Base-by-base conservation (phyloP, 2,113 vertebrate species). In the Serranochromis macrocephalus region DNA sequence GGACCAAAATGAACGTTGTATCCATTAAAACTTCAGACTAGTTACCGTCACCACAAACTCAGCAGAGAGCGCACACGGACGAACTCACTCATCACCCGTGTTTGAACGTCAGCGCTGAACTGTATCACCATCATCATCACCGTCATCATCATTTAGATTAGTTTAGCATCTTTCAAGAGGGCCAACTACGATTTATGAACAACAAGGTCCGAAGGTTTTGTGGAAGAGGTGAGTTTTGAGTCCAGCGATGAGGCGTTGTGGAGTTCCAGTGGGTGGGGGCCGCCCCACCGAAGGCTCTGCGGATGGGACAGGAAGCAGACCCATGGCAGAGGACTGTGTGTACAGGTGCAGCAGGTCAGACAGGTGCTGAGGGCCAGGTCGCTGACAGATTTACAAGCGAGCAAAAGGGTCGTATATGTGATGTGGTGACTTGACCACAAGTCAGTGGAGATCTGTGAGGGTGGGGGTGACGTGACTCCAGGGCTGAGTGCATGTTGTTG, bases 71-170 rank as follows among this genome's bases (percentile, higher is more conserved):
- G 10, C 61, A 66, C 31, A 19, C 5, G 7, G 57, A 57, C 24
- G 1, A 26, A 26, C 24, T 57, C 54, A 26, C 26, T 17, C 26
- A 14, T 31, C 26, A 58, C 57, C 1, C 0, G 1, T 31, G 57
- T 61, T 31, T 31, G 57, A 61, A 31, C 2, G 2, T 61, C 8
- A 61, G 57, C 3, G 9, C 29, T 66, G 19, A 38, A 7, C 33
- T 21, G 61, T 38, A 66, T n/a, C 26, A 31, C 3, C 26, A 2
- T 9, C 21, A 54, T 0, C 14, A 21, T 21, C 19, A 55, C 1
- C 14, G 0, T 29, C 24, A 17, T 4, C 14, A 36, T 33, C 1
- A 63, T 19, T 63, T 63, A 7, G 58, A 3, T 19, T 63, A 0
- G 31, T 36, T 36, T 63, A 63, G 16, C 29, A 33, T 17, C 57